These are phyloP conservation scores for Motacilla tschutschensis DNA, from an alignment of 2,113 vertebrate genomes.

Conservation along the genomic window DNA sequence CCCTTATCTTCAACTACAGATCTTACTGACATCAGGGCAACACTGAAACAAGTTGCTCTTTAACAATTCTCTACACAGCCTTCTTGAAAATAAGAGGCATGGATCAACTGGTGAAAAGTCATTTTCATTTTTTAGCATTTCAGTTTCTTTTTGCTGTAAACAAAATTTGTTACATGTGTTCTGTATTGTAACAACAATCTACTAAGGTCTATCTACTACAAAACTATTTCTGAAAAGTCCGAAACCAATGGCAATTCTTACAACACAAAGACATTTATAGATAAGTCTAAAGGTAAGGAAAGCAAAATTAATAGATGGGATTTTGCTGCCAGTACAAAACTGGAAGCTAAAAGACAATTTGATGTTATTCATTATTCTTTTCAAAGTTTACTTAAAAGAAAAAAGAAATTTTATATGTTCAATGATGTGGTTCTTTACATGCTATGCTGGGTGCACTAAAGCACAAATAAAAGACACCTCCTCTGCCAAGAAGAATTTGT, in stretches of 20 bases:
- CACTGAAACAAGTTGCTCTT: neutral
- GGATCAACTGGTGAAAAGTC: neutral
- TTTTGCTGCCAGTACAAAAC: neutral
- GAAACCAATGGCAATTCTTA: neutral
- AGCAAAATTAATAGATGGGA: neutral
- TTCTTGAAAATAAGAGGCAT: neutral
- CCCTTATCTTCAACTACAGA: neutral
- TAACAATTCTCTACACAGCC: neutral
- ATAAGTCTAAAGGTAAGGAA: neutral
- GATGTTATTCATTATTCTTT: neutral
- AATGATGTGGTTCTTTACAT: neutral
- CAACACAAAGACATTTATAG: neutral
- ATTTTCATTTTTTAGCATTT: neutral
- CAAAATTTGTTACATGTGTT: neutral
- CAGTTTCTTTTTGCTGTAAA: neutral
- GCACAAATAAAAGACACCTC: neutral
- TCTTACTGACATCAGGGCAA: rapidly evolving
- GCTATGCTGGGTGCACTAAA: neutral
- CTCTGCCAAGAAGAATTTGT: neutral
- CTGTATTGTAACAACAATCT: neutral
- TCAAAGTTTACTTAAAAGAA: neutral
- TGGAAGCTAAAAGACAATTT: neutral
- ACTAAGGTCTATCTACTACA: neutral
- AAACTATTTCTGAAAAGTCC: neutral
- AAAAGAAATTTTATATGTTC: neutral